Conservation (phyloP, 2,888 invertebrate species). For the Petrolisthes manimaculis region DNA sequence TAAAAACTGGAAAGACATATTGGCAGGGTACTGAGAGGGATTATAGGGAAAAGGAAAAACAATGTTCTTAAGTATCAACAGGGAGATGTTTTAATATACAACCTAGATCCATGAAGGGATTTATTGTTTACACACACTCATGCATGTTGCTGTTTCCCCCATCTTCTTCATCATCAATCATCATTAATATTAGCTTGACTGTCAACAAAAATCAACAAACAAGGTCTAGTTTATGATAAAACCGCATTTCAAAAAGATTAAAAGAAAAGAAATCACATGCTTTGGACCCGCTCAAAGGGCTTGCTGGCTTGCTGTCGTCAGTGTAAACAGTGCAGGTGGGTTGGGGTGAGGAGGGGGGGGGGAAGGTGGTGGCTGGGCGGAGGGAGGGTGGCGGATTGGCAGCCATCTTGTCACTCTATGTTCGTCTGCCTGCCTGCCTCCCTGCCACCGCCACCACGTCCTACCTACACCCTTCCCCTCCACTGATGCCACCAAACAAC, state of each 20-base stretch:
- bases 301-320: not conserved
- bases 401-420: slow-evolving; percentile 10
- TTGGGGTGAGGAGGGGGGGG: slow-evolving; percentile 12
- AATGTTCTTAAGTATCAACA: slow-evolving; percentile 1
- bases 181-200: too few relatives aligned
- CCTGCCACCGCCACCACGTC: not conserved
- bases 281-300: slow-evolving; percentile 5
- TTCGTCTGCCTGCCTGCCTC: not conserved
- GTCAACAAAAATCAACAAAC: too few relatives aligned
- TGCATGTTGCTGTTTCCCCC: not conserved
- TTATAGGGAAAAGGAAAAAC: not conserved
- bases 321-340: not conserved
- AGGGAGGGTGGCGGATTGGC: not conserved
- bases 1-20: too few relatives aligned
- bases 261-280: not conserved
- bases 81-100: not conserved
- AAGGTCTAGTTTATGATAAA: not conserved
- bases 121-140: not conserved
- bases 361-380: not conserved
- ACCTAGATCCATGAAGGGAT: not conserved
- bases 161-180: too few relatives aligned
- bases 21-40: too few relatives aligned
- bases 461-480: not conserved
- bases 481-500: too few relatives aligned
- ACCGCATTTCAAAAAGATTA: not conserved